A percentile compares a stretch with the other conserved stretches of the same genome.
These are phyloP conservation scores for Sigmodon hispidus DNA, from an alignment of 2,113 vertebrate genomes.

Conservation along the genomic window DNA sequence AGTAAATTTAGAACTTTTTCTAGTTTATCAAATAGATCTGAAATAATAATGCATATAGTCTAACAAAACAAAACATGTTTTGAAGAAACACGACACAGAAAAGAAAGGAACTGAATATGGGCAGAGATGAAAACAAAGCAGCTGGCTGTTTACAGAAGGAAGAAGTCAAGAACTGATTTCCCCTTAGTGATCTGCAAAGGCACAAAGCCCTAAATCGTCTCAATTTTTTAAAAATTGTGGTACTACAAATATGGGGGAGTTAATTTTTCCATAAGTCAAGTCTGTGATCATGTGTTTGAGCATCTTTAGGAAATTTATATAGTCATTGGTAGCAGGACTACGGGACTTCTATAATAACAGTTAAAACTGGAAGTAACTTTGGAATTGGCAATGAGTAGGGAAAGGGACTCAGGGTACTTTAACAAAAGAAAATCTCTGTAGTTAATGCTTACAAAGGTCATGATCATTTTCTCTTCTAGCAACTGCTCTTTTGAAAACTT, in stretches of 20 bases:
- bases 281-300: background rate
- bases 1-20: background rate
- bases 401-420: background rate
- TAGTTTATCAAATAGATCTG: background rate
- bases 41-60: background rate
- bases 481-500: background rate
- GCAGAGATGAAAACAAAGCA: background rate
- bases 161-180: background rate
- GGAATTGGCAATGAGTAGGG: too few species aligned
- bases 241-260: background rate
- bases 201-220: rapidly evolving
- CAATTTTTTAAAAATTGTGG: background rate
- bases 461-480: background rate
- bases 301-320: background rate
- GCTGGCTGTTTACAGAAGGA: background rate
- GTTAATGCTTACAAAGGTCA: background rate
- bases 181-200: background rate
- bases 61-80: background rate
- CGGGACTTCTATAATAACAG: background rate
- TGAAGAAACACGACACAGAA: too few species aligned
- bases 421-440: background rate
- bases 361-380: background rate
- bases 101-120: background rate
- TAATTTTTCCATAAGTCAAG: background rate
- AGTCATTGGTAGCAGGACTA: background rate